A percentile compares a stretch with the other conserved stretches of the same genome.
phyloP scores from a whole-genome alignment of 2,797 vertebrate genomes.

The Etheostoma nigrum region DNA sequence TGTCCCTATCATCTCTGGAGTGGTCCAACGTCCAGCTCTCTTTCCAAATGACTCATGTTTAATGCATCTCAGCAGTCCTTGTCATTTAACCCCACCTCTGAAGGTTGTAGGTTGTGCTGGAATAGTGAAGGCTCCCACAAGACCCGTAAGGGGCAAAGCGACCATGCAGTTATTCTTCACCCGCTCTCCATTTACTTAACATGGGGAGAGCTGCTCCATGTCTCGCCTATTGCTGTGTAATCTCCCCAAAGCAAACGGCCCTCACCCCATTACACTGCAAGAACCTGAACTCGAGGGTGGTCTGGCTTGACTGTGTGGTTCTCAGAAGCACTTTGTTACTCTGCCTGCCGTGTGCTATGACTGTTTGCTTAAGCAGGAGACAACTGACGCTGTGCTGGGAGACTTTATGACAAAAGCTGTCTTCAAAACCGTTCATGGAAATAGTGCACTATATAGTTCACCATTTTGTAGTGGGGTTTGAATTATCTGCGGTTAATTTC shows the following conservation, averaged over 20 bases:
- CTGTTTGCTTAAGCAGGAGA: slow-evolving; percentile 67
- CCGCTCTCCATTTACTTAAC: slow-evolving; percentile 79
- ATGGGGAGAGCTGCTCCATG: slow-evolving; percentile 57
- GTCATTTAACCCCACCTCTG: slow-evolving; percentile 83
- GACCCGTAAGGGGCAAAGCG: slow-evolving; percentile 59
- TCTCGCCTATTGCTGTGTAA: slow-evolving; percentile 53
- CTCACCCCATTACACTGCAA: slow-evolving; percentile 33
- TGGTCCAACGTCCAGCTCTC: slow-evolving; percentile 68
- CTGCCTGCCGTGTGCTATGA: slow-evolving; percentile 28
- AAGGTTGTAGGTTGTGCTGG: slow-evolving; percentile 61
- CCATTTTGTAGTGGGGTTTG: no score
- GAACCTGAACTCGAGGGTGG: slow-evolving; percentile 68
- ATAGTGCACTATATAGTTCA: no score
- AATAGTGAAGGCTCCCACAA: slow-evolving; percentile 58
- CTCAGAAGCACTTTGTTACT: slow-evolving; percentile 59
- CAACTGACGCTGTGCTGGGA: slow-evolving; percentile 27
- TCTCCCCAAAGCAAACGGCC: slow-evolving; percentile 53
- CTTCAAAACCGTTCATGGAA: no score
- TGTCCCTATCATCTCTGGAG: slow-evolving; percentile 84
- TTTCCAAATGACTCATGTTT: slow-evolving; percentile 83
- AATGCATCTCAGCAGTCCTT: slow-evolving; percentile 80
- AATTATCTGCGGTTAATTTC: no score
- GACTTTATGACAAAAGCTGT: slow-evolving; percentile 8
- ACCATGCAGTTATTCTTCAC: slow-evolving; percentile 70
- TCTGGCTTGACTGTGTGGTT: slow-evolving; percentile 49